These are phyloP conservation scores for Cromileptes altivelis DNA, from an alignment of 2,113 vertebrate genomes.

Conservation along the genomic window DNA sequence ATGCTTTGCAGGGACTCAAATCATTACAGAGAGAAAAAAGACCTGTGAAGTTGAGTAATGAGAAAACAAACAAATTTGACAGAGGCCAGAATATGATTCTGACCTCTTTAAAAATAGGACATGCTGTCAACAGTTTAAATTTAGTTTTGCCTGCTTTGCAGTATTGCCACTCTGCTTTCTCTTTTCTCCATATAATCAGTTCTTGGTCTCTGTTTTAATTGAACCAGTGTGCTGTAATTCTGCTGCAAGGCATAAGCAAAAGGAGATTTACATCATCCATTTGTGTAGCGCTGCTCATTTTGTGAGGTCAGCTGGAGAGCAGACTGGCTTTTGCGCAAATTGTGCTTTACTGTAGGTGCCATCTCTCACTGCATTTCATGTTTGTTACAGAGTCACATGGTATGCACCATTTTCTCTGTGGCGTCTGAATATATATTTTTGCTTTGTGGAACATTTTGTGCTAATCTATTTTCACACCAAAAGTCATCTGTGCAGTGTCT, in stretches of 20 bases:
- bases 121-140: conserved; percentile 55
- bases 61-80: conserved; percentile 68
- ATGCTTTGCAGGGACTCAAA: conserved; percentile 50
- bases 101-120: conserved; percentile 64
- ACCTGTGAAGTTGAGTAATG: conserved; percentile 62
- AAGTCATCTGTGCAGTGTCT: conserved; percentile 26
- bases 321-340: conserved; percentile 41
- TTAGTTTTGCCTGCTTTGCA: conserved; percentile 45
- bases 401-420: conserved; percentile 17
- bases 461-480: conserved; percentile 53
- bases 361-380: conserved; percentile 43
- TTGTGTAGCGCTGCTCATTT: conserved; percentile 62
- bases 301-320: conserved; percentile 64
- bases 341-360: conserved; percentile 21
- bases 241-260: conserved; percentile 55
- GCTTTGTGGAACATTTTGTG: conserved; percentile 49
- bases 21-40: conserved; percentile 42
- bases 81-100: conserved; percentile 45
- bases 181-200: conserved; percentile 38
- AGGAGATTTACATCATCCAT: conserved; percentile 65
- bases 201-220: conserved; percentile 57
- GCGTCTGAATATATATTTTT: background rate
- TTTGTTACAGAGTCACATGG: conserved; percentile 13
- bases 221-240: conserved; percentile 46
- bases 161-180: conserved; percentile 17